Base-by-base conservation (phyloP, 2,113 vertebrate genomes). In the Triplophysa dalaica region DNA sequence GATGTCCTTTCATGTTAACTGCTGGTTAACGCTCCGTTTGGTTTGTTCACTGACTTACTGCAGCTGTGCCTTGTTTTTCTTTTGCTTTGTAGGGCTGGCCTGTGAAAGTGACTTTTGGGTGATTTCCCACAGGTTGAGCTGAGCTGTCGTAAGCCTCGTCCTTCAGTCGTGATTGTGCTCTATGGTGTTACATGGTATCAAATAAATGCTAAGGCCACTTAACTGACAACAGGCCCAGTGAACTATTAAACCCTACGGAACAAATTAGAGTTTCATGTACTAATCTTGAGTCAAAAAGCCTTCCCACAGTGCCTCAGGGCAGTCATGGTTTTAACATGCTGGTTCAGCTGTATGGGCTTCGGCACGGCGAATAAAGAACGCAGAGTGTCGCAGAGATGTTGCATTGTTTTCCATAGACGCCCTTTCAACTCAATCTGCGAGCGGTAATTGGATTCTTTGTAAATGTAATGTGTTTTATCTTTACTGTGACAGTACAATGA, bases 391-490 rank as follows among this genome's bases (percentile, higher is more conserved):
- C 43, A 43, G 61, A 70, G 68, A 65, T 70, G n/a, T 67, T 52
- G 61, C 80, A 75, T 84, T 84, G 74, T 84, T 86, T 80, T 79
- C 54, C 56, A n/a, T 45, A 52, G 75, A 33, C 10, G 52, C 76
- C 65, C 68, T 82, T 78, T 84, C 69, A 82, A 70, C 65, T 78
- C 82, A 17, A 45, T 79, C 77, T 77, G 76, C 58, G 61, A 70
- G 60, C 82, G 26, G 81, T 83, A 83, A 82, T 82, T 83, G 79
- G 60, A 78, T 87, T 81, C 77, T 82, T 80, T 73, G 67, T 62
- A 74, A 50, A 70, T 74, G 61, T 72, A 58, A 43, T 45, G 33
- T 17, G 33, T 82, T 79, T 81, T 78, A 58, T 81, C 78, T 77
- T 41, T 76, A 50, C 66, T 41, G 58, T 74, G 72, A 75, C 43